Conservation (phyloP, 2,888 invertebrate species). For the Nineta flava region DNA sequence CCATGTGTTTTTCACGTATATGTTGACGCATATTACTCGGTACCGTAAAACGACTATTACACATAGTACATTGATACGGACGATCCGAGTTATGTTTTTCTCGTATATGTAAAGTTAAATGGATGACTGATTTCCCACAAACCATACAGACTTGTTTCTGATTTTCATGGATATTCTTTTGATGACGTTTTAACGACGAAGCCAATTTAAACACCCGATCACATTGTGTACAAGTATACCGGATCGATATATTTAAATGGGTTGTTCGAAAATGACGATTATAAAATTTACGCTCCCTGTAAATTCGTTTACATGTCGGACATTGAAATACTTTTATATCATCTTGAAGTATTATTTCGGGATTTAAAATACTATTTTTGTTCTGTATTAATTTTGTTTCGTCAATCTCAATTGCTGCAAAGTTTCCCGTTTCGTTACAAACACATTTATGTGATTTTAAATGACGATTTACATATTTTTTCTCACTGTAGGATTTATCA, state of each 20-base stretch:
- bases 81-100: not conserved
- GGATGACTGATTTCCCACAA: not conserved
- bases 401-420: too few relatives aligned
- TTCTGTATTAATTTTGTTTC: too few relatives aligned
- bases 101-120: not conserved
- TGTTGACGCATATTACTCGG: not conserved
- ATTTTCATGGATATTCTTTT: not conserved
- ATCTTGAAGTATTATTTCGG: too few relatives aligned
- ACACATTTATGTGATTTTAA: not conserved
- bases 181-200: not conserved
- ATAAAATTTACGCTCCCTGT: too few relatives aligned
- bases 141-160: not conserved
- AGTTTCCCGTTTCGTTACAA: too few relatives aligned
- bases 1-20: not conserved
- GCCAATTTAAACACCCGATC: not conserved
- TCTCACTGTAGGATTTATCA: not conserved
- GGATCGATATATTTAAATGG: not conserved
- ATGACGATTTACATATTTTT: not conserved
- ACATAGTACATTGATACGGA: not conserved
- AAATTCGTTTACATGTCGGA: too few relatives aligned
- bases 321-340: too few relatives aligned
- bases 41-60: too few relatives aligned
- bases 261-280: too few relatives aligned
- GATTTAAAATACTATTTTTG: too few relatives aligned
- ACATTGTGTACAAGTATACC: not conserved